Evolutionary conservation across 2,888 invertebrate species (phyloP), one percentile per base, ranked within the genome.

Genomic region (Helobdella robusta): DNA sequence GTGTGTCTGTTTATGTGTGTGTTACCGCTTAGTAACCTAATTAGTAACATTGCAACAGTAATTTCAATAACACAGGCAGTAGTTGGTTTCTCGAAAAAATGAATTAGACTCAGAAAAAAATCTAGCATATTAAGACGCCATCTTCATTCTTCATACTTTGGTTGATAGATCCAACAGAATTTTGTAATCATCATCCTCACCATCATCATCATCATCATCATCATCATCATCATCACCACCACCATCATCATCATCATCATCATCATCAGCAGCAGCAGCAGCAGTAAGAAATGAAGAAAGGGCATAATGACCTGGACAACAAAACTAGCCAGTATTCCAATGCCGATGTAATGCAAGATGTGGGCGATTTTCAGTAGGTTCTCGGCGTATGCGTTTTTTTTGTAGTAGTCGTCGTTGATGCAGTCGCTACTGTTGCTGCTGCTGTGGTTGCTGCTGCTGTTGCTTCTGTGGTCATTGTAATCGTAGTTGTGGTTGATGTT

Each of bases 271-370:
- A 15, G n/a, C n/a, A n/a, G n/a, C n/a, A n/a, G 18, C 28, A 52
- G 11, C 18, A 6, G 11, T 8, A n/a, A 40, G 44, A 40, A n/a
- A 40, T 11, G 44, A n/a, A 40, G 44, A 40, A n/a, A 40, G 44
- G 44, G 44, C 11, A 40, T 11, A n/a, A n/a, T 40, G 36, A 68
- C 72, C 68, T 72, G 71, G 20, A 71, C 36, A 28, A 72, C 72
- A 68, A 72, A 72, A 11, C 71, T 56, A 25, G 68, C 70, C 28
- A 72, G 66, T 30, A 72, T 72, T 25, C 67, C 68, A 32, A 72
- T 71, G 52, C 72, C 71, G 54, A 70, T 68, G 48, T 69, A 72
- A 50, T 72, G 72, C 5, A 72, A 67, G 34, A 68, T 68, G 66
- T 70, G 70, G 30, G 71, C 71, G 34, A 70, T 68, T 46, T 70